phyloP scores from a whole-genome alignment of 2,797 vertebrate genomes.

The Harpagifer antarcticus region DNA sequence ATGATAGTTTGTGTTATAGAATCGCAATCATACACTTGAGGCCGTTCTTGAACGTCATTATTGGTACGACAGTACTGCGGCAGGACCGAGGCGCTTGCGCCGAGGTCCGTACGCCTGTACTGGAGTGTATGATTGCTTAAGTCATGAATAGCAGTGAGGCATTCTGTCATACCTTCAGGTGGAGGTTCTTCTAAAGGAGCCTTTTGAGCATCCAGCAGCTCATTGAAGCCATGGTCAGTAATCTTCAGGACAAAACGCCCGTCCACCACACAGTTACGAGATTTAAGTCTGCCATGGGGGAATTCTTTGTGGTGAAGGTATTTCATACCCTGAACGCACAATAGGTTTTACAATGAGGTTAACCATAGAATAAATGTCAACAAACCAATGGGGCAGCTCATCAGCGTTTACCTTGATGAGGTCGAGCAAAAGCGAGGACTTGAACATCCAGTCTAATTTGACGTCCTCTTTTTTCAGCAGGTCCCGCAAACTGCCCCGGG shows the following conservation, averaged over 20 bases:
- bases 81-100: too few relatives aligned
- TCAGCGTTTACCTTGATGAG: constrained; percentile 85
- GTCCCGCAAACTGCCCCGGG: constrained; percentile 88
- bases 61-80: too few relatives aligned
- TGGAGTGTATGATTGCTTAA: too few relatives aligned
- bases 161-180: constrained; percentile 84
- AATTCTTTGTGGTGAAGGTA: constrained; percentile 93
- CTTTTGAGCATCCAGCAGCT: constrained; percentile 90
- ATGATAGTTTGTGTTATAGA: too few relatives aligned
- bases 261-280: constrained; percentile 93
- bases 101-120: too few relatives aligned
- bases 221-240: constrained; percentile 92
- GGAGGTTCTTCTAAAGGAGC: constrained; percentile 77
- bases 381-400: neutral
- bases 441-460: constrained; percentile 93
- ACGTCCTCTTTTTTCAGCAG: constrained; percentile 89
- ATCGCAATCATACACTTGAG: too few relatives aligned
- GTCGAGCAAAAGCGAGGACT: constrained; percentile 89
- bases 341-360: constrained; percentile 14
- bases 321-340: constrained; percentile 89
- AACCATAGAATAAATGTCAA: neutral
- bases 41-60: too few relatives aligned
- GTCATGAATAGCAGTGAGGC: neutral
- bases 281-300: constrained; percentile 92
- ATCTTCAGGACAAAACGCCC: constrained; percentile 95